Percentiles rank a stretch among this genome's conserved stretches.
Evolutionary conservation across 2,113 vertebrate species (phyloP).

Genomic region (Phaetusa simplex): DNA sequence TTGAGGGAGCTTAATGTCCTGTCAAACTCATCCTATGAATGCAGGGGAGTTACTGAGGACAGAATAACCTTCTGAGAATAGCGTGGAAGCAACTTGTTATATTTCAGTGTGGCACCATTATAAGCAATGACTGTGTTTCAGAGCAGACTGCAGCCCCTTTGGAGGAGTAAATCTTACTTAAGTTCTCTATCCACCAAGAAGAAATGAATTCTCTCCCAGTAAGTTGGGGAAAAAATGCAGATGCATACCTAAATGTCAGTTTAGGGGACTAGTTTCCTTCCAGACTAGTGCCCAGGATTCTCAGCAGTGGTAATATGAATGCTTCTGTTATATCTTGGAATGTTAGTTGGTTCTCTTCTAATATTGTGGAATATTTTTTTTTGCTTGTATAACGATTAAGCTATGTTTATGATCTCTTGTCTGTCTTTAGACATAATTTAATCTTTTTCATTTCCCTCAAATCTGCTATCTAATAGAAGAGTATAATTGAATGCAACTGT

Average conservation of each 20-base stretch:
- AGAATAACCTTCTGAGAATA: background rate
- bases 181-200: background rate
- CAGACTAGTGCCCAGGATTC: background rate
- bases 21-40: background rate
- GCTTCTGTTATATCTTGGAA: background rate
- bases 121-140: background rate
- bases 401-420: background rate
- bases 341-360: background rate
- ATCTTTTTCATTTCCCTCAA: background rate
- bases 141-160: background rate
- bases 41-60: background rate
- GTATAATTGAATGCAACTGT: background rate
- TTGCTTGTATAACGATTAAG: background rate
- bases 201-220: background rate
- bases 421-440: background rate
- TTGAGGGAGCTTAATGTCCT: background rate
- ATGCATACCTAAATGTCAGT: background rate
- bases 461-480: background rate
- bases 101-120: background rate
- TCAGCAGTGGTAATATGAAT: background rate
- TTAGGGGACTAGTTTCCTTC: background rate
- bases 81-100: background rate
- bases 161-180: background rate
- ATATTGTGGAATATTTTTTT: background rate
- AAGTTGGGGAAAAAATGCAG: background rate